Base-by-base conservation (phyloP, 2,888 invertebrate species). In the Cephus pygmeus region DNA sequence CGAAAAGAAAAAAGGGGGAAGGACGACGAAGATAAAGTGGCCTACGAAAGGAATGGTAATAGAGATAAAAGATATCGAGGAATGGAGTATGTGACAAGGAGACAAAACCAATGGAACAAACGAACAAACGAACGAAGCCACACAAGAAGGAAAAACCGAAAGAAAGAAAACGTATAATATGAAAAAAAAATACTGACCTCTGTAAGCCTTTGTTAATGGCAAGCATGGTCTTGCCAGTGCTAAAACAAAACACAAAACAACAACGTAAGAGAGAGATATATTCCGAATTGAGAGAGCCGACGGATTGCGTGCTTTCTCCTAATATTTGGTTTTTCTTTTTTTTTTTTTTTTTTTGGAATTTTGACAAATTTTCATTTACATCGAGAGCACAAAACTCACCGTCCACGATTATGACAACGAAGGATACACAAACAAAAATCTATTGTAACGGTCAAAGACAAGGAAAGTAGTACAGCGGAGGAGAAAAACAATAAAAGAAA, bases 181-280 rank as follows among this genome's bases (percentile, higher is more conserved):
- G 90, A 88, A 90, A 90, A 91, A 92, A 92, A 92, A 92, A 92
- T 93, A 94, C 94, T 94, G 93, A 94, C 94, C 96, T 94, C 93
- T 95, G 96, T 91, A 96, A 94, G 92, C 96, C 96, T 94, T 96
- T 96, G 94, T 96, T 96, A 93, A 96, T 96, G 92, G 96, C 95
- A 92, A 96, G 95, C 92, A 96, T 94, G 91, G 95, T 95, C 93
- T 96, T 96, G 92, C 96, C 96, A 93, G 96, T 93, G 94, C 94
- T 94, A 94, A 94, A 94, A 93, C 92, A 93, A 93, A 93, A 93
- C 92, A 92, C 92, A 92, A 92, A 92, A 92, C 91, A 92, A 92
- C 86, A 89, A 90, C 88, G 87, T 91, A 91, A 91, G 90, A 91
- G 87, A 56, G 56, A 56, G 56, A 23, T 56, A 79, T 77, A 74